These are phyloP conservation scores for Hesperia comma DNA, from an alignment of 2,888 invertebrate genomes.

Conservation along the genomic window DNA sequence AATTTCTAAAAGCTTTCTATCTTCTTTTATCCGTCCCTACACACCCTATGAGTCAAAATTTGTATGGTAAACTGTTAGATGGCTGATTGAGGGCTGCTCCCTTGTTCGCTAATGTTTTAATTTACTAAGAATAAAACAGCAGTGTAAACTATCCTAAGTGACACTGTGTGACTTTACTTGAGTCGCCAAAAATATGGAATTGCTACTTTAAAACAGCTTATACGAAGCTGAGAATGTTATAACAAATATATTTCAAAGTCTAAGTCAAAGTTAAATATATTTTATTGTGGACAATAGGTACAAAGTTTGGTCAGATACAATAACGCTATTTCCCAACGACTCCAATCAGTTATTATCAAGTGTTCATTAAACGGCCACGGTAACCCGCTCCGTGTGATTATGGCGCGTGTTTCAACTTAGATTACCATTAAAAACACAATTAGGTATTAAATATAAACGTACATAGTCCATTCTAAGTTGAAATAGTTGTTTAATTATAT, in stretches of 20 bases:
- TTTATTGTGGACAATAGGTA: too few relatives aligned
- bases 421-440: neutral
- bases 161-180: too few relatives aligned
- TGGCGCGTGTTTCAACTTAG: neutral
- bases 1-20: slow-evolving; percentile 49
- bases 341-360: slow-evolving; percentile 10
- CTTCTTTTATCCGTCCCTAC: slow-evolving; percentile 31
- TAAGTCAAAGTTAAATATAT: too few relatives aligned
- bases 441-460: neutral
- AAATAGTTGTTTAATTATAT: neutral
- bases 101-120: too few relatives aligned
- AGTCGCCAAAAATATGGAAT: too few relatives aligned
- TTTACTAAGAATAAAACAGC: too few relatives aligned
- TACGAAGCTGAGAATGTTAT: too few relatives aligned
- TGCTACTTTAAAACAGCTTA: too few relatives aligned
- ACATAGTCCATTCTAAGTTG: neutral
- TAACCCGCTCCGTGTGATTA: slow-evolving; percentile 12
- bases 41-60: slow-evolving; percentile 26
- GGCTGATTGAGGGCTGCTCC: too few relatives aligned
- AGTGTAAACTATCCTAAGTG: too few relatives aligned
- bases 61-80: neutral
- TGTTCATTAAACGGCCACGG: neutral
- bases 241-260: too few relatives aligned
- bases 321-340: slow-evolving; percentile 6
- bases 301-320: too few relatives aligned